Evolutionary conservation across 1,140 invertebrate genomes (phyloP), one percentile per base, ranked within the genome.

Genomic region (Cyclina sinensis): DNA sequence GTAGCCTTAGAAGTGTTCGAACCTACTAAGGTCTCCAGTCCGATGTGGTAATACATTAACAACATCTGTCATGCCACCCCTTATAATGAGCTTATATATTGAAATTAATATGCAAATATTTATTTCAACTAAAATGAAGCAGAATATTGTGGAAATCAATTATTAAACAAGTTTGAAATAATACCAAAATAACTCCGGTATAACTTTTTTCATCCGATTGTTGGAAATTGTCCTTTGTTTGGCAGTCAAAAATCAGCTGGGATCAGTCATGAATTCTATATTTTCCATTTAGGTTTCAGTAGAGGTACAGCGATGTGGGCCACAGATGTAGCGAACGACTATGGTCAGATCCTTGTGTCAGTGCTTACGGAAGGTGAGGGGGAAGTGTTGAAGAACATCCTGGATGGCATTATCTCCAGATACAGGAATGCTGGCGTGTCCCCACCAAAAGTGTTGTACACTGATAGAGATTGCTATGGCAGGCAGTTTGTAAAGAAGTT

Each of bases 341-440:
- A 89, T 80, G 92, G 92, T 5, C 91, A 92, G 79, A 78, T 91
- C 0, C 78, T 92, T 14, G 89, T 90, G 76, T 85, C 74, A 16
- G 88, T 92, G 9, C 80, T 92, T 37, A 91, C 92, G 2, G 65
- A 68, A 24, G 27, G 62, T 30, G 90, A 91, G 57, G 86, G 91
- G 7, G n/a, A 46, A 5, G 90, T 76, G 0, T 43, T 91, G 2
- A 32, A 70, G 9, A 24, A 54, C 32, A 91, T 89, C 86, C 27
- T 85, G 16, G 37, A 39, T 12, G 86, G 89, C 11, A 68, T 91
- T 30, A 39, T 54, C 11, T 7, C 1, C 32, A 62, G 85, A 7
- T 90, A 90, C 46, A 39, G n/a, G 0, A 51, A 51, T 32, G 83
- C 89, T 59, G 73, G 48, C 16, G 73, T 79, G 5, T 37, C 84